Evolutionary conservation across 1,140 invertebrate species (phyloP), one percentile per base, ranked within the genome.

Genomic region (Atta colombica): DNA sequence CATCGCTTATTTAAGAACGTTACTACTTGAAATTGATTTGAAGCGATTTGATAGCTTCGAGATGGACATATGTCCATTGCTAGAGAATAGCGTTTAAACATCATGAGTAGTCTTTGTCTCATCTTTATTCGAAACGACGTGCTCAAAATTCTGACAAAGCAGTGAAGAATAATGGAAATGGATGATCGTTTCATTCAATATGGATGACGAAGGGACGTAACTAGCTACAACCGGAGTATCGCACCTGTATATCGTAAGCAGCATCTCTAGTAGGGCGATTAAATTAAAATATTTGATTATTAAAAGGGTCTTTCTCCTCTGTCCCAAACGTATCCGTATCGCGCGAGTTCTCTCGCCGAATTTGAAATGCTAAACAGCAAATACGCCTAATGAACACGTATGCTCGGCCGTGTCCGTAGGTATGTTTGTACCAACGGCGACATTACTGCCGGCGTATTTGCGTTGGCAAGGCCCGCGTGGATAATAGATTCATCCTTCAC

Each of bases 351-450:
- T 90, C 87, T 71, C 88, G 89, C 92, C 89, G 85, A 95, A 95
- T 95, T 95, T 95, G 94, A 95, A 95, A 95, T 95, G 94, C 94
- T 95, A 95, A 95, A 94, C 93, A 94, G 94, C 92, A 95, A 95
- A 95, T 95, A 94, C 92, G 93, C 93, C 94, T 95, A 95, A 95
- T 95, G 94, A 95, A 95, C 94, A 95, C 94, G 94, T 95, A 95
- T 93, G 94, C 94, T 93, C 91, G 92, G 74, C 86, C 88, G 85
- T 91, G 92, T 94, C 91, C 89, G 91, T 94, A 87, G 86, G 88
- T 92, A 93, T 93, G 94, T 94, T 94, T 94, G 93, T 94, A 93
- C 90, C 93, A 93, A 90, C 89, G 87, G 88, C 90, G 92, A 93
- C 93, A 93, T 94, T 94, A 93, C 91, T 91, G 91, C 90, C 92